Percentiles rank a stretch among this genome's conserved stretches.
phyloP scores from a whole-genome alignment of 2,888 invertebrate species.

The Polyploca ridens region DNA sequence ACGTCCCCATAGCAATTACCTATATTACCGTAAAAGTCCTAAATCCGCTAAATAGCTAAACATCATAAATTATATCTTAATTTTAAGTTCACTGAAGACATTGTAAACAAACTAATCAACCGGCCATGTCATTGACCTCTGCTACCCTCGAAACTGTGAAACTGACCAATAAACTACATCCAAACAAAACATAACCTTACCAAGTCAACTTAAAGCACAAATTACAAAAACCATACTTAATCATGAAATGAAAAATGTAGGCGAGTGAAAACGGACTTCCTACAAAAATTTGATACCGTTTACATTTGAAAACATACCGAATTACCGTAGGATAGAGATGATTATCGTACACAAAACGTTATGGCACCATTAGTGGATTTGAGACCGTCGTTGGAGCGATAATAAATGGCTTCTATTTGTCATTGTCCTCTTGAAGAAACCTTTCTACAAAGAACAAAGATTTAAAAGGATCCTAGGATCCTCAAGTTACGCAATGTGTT shows the following conservation, averaged over 20 bases:
- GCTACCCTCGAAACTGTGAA: slow-evolving; percentile 10
- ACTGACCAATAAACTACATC: not conserved
- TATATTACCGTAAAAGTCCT: too few species aligned
- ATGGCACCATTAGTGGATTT: not conserved
- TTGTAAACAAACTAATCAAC: not conserved
- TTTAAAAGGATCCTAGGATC: not conserved
- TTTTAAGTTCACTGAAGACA: not conserved
- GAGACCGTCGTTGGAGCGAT: not conserved
- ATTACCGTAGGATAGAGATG: not conserved
- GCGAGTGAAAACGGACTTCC: slow-evolving; percentile 13
- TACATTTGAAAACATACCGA: not conserved
- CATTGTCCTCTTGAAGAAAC: not conserved
- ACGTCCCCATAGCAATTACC: too few species aligned
- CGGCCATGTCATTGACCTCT: slow-evolving; percentile 8
- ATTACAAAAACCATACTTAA: not conserved
- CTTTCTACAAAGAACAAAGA: not conserved
- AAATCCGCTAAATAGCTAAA: not conserved
- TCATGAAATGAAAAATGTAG: slow-evolving; percentile 10
- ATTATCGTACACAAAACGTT: slow-evolving; percentile 5
- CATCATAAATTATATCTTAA: not conserved
- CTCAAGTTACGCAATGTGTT: not conserved
- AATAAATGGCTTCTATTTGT: not conserved
- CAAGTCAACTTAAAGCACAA: not conserved
- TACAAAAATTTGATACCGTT: slow-evolving; percentile 5
- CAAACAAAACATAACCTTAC: slow-evolving; percentile 9